Evolutionary conservation across 2,797 vertebrate genomes (phyloP), one percentile per base, ranked within the genome.

Genomic region (Girardinus metallicus): DNA sequence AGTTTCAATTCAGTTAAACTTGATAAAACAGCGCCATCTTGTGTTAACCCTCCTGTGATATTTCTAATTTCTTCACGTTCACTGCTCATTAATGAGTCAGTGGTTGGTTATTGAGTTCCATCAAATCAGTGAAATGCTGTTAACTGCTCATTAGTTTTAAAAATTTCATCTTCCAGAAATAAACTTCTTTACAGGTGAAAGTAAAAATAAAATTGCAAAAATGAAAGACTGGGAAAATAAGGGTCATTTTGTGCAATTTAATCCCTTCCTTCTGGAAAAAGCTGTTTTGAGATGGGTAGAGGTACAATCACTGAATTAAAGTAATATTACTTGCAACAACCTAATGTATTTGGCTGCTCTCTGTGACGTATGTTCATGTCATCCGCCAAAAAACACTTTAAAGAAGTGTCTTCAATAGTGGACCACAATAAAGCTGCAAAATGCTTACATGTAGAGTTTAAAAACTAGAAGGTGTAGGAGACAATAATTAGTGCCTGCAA

Each of bases 11-110:
- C 4, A 26, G 71, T 18, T 39, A 16, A 79, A 13, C 15, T 21
- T 71, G 36, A 66, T 74, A 15, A 72, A 89, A 86, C 75, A 80
- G 0, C 80, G 1, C 90, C 93, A 87, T 77, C 91, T 75, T 71
- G 86, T 86, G 91, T 78, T 81, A 2, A 74, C 31, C 2, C 6
- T 47, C 2, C 0, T 2, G 5, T 66, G 18, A 70, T 44, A 36
- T 55, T 7, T 46, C 15, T n/a, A 44, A 7, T 62, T 39, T 53
- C 43, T 75, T 68, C 49, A 9, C 16, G 1, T 64, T 39, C 39
- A 39, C 36, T 1, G 36, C 23, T 43, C 10, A 39, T 26, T 11
- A 1, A 68, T 12, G 12, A 34, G 15, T 41, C 16, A 1, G 18
- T 68, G 3, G 0, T 68, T 41, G 7, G 13, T 15, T 34, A 34